phyloP scores from a whole-genome alignment of 2,113 vertebrate species.

The Macquaria australasica region DNA sequence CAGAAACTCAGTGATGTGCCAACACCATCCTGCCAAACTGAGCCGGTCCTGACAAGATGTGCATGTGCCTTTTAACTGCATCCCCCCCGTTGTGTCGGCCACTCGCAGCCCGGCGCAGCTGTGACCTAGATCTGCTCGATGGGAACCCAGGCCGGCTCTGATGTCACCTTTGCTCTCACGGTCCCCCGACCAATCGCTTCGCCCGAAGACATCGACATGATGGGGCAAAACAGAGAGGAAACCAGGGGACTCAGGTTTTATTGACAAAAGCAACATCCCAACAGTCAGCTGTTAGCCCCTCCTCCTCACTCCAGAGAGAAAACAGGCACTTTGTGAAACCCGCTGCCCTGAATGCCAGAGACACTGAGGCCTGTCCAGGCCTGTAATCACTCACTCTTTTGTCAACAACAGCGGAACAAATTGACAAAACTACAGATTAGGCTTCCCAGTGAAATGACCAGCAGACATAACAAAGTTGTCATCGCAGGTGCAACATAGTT shows the following conservation, averaged over 20 bases:
- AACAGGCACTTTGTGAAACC: constrained; percentile 53
- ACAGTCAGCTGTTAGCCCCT: constrained; percentile 31
- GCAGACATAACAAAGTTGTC: constrained; percentile 58
- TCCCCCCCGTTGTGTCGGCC: not conserved
- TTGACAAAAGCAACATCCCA: constrained; percentile 56
- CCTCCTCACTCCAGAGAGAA: constrained; percentile 31
- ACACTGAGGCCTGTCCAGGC: constrained; percentile 68
- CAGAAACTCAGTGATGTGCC: not conserved
- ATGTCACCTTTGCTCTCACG: constrained; percentile 72
- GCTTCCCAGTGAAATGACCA: constrained; percentile 43
- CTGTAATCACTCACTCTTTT: constrained; percentile 66
- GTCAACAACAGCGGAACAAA: constrained; percentile 61
- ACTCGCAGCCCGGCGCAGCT: constrained; percentile 41
- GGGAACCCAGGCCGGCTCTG: constrained; percentile 53
- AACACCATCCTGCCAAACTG: not conserved
- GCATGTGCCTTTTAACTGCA: too few species aligned
- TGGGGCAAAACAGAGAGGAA: constrained; percentile 34
- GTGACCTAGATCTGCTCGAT: constrained; percentile 65
- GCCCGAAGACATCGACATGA: constrained; percentile 35
- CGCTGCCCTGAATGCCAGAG: constrained; percentile 65
- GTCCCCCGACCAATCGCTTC: constrained; percentile 47
- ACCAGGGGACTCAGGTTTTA: constrained; percentile 37
- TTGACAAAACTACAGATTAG: constrained; percentile 67
- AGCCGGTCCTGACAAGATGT: not conserved
- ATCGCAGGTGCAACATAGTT: constrained; percentile 42